These are phyloP conservation scores for Tetramorium alpestre DNA, from an alignment of 1,140 invertebrate genomes.

Conservation along the genomic window DNA sequence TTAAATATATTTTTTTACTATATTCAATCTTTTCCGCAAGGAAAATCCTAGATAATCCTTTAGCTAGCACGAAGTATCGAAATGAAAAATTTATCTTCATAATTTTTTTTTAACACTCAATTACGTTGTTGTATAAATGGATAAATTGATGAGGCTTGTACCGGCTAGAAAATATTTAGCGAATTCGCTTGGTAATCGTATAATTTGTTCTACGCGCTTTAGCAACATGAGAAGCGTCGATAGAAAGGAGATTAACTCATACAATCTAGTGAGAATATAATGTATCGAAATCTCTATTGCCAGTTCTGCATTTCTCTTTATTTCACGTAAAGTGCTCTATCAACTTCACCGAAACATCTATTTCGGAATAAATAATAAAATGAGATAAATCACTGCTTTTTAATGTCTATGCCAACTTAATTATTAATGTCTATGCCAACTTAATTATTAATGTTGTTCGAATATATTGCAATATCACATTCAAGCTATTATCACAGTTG, in stretches of 20 bases:
- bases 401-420: background rate
- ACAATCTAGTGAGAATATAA: conserved; percentile 15
- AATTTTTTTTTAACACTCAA: conserved; percentile 39
- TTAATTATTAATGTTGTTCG: background rate
- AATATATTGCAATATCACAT: background rate
- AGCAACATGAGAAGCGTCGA: background rate
- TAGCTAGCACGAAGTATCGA: background rate
- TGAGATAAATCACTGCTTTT: background rate
- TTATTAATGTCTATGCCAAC: background rate
- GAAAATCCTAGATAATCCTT: conserved; percentile 39
- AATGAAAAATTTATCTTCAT: conserved; percentile 32
- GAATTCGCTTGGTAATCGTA: conserved; percentile 19
- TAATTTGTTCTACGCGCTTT: conserved; percentile 16
- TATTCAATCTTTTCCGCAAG: conserved; percentile 19
- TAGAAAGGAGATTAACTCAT: conserved; percentile 13
- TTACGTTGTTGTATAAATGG: conserved; percentile 5
- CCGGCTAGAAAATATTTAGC: conserved; percentile 30
- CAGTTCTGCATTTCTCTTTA: background rate
- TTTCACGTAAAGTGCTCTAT: background rate
- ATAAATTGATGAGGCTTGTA: conserved; percentile 1
- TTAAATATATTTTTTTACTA: background rate
- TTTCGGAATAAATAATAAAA: background rate
- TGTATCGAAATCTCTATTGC: conserved; percentile 4
- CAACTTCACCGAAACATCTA: background rate
- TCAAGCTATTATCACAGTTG: background rate